Evolutionary conservation across 2,797 vertebrate genomes (phyloP).

Genomic region (Phaenicophaeus curvirostris): DNA sequence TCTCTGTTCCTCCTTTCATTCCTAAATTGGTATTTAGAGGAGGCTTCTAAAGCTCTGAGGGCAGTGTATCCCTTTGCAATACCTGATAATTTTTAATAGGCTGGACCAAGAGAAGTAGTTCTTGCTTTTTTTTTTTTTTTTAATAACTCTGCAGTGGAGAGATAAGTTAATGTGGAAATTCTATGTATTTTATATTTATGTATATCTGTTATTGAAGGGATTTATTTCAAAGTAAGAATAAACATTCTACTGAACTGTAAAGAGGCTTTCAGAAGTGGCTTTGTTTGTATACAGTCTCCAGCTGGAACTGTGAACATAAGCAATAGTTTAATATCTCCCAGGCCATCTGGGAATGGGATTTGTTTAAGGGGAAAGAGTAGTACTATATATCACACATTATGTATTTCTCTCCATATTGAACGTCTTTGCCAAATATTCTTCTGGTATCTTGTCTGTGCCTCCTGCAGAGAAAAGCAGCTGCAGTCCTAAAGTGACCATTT

Average conservation of each 20-base stretch:
- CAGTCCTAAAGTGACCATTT: conserved; percentile 37
- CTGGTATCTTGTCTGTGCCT: background rate
- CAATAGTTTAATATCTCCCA: conserved; percentile 39
- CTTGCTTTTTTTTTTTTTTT: background rate
- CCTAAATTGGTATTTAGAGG: background rate
- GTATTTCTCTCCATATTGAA: background rate
- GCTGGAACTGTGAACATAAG: conserved; percentile 41
- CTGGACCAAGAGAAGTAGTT: background rate
- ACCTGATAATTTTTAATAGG: background rate
- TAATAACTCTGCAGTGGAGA: background rate
- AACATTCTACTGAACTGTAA: background rate
- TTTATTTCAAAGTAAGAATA: conserved; percentile 25
- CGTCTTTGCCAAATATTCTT: conserved; percentile 4
- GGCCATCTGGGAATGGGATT: conserved; percentile 45
- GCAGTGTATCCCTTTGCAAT: background rate
- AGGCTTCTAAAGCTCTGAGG: background rate
- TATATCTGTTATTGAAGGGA: background rate
- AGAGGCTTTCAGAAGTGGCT: conserved; percentile 7
- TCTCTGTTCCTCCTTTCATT: background rate
- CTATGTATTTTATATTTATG: background rate
- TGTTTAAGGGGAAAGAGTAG: background rate
- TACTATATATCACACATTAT: background rate
- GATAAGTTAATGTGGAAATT: background rate
- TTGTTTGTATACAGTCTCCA: conserved; percentile 22
- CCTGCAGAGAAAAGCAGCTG: conserved; percentile 24